phyloP scores from a whole-genome alignment of 2,113 vertebrate species.

The Phylloscopus trochilus region DNA sequence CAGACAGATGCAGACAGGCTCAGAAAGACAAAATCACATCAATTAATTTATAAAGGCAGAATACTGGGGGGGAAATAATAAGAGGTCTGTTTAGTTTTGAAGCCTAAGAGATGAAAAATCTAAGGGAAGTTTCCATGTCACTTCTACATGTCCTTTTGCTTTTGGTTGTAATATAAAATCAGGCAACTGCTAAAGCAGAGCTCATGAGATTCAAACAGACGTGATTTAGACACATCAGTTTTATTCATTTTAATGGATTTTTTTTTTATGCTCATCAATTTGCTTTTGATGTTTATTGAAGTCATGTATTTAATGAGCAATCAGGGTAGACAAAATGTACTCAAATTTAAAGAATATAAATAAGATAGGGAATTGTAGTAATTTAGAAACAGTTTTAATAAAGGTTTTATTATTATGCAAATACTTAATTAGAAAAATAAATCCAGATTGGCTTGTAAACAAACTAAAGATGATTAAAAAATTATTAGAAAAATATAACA shows the following conservation, averaged over 20 bases:
- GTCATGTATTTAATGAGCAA: conserved; percentile 18
- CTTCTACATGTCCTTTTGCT: background rate
- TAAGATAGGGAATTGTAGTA: background rate
- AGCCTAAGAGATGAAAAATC: background rate
- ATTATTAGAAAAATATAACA: background rate
- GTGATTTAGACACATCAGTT: background rate
- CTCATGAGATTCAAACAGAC: background rate
- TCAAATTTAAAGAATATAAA: conserved; percentile 5
- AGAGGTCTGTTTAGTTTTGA: background rate
- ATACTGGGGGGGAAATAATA: background rate
- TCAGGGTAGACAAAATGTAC: background rate
- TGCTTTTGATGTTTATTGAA: conserved; percentile 7
- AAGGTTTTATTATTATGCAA: conserved; percentile 23
- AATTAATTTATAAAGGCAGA: background rate
- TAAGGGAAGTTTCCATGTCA: background rate
- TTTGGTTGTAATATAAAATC: background rate
- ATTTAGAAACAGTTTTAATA: conserved; percentile 18
- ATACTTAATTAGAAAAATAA: conserved; percentile 5
- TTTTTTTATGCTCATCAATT: background rate
- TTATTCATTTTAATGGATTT: background rate
- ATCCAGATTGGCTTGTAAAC: background rate
- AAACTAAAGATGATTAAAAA: background rate
- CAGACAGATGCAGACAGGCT: background rate
- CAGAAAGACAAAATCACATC: background rate
- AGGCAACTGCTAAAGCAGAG: background rate